These are phyloP conservation scores for Camponotus vicinus DNA, from an alignment of 1,140 invertebrate genomes.

Conservation along the genomic window DNA sequence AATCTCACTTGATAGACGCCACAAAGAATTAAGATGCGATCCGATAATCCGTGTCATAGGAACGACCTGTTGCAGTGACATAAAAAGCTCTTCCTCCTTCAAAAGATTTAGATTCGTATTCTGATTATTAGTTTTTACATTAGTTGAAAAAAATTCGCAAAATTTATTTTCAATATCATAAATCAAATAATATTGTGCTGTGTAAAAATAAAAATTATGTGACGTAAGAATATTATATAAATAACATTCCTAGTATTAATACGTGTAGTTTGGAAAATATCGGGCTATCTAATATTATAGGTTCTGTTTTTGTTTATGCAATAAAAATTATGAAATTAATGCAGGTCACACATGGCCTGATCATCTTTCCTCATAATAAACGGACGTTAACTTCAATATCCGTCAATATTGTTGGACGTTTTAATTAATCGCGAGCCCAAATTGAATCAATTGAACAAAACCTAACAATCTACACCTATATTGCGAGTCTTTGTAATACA, in stretches of 20 bases:
- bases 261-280: neutral
- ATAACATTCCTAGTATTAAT: neutral
- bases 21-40: neutral
- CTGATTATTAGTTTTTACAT: neutral
- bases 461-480: neutral
- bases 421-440: slow-evolving; percentile 20
- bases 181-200: neutral
- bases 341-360: neutral
- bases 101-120: neutral
- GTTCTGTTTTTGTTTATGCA: neutral
- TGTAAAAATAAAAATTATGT: neutral
- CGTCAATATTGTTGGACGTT: neutral
- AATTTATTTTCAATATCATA: neutral
- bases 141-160: no score
- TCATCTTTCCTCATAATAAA: neutral
- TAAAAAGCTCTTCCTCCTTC: neutral
- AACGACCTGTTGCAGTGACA: slow-evolving; percentile 27
- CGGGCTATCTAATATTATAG: neutral
- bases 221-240: neutral
- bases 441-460: slow-evolving; percentile 4
- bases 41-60: neutral
- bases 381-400: neutral
- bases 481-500: neutral
- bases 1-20: neutral
- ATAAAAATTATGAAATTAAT: neutral